Percentiles rank a stretch among this genome's conserved stretches.
Evolutionary conservation across 2,888 invertebrate genomes (phyloP).

Genomic region (Branchellion lobata): DNA sequence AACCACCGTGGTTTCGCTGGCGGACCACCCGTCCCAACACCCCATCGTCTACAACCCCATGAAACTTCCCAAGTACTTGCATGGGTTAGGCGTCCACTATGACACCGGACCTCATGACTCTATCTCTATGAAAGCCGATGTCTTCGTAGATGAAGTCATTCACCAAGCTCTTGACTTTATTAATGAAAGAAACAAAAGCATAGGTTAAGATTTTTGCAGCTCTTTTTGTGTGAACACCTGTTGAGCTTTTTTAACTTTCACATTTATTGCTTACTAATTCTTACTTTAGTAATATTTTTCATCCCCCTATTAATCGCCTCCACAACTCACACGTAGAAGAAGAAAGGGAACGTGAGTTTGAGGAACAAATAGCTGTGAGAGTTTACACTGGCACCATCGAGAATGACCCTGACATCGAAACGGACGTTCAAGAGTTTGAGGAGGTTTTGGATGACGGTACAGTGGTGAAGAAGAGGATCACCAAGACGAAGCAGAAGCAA

Average conservation of each 20-base stretch:
- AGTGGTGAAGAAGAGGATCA: conserved; percentile 54
- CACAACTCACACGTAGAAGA: neutral
- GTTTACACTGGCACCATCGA: conserved; percentile 52
- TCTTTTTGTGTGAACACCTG: too few species aligned
- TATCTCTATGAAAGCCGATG: conserved; percentile 4
- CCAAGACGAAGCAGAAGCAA: conserved; percentile 56
- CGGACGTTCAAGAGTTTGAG: conserved; percentile 53
- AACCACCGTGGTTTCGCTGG: neutral
- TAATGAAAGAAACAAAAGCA: neutral
- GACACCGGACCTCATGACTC: neutral
- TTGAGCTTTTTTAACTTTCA: too few species aligned
- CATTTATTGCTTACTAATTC: neutral
- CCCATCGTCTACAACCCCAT: conserved; percentile 3
- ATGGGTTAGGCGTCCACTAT: neutral
- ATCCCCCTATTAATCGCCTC: neutral
- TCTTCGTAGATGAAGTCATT: conserved; percentile 18
- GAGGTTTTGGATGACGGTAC: conserved; percentile 53
- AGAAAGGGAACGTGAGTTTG: conserved; percentile 31
- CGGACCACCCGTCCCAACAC: neutral
- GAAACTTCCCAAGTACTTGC: conserved; percentile 19
- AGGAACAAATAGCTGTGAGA: conserved; percentile 38
- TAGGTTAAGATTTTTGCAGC: neutral
- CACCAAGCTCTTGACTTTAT: conserved; percentile 28
- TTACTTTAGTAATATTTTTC: neutral
- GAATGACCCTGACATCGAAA: conserved; percentile 52